Evolutionary conservation across 2,888 invertebrate genomes (phyloP).

Genomic region (Nomada goodeniana): DNA sequence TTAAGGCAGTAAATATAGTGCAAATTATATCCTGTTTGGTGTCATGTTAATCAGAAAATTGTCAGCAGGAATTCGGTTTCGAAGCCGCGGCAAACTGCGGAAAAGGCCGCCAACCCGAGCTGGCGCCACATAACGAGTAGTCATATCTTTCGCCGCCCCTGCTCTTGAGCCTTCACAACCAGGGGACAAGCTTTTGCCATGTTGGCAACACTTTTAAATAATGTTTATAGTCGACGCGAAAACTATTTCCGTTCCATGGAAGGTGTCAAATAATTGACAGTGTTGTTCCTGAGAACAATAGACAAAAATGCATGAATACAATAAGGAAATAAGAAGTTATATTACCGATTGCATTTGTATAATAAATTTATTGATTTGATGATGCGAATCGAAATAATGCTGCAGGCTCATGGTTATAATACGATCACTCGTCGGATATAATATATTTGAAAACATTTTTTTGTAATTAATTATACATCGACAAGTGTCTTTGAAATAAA

Average conservation of each 20-base stretch:
- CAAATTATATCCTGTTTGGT: too few relatives aligned
- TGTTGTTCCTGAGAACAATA: not conserved
- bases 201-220: slow-evolving; percentile 63
- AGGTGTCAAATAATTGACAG: slow-evolving; percentile 14
- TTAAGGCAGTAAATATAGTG: too few relatives aligned
- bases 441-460: not conserved
- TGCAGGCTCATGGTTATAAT: slow-evolving; percentile 28
- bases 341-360: not conserved
- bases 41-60: too few relatives aligned
- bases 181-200: not conserved
- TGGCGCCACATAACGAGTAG: too few relatives aligned
- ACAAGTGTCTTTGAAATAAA: slow-evolving; percentile 8
- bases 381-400: not conserved
- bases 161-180: not conserved
- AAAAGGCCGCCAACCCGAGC: too few relatives aligned
- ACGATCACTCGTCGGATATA: slow-evolving; percentile 1
- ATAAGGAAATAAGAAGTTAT: not conserved
- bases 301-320: not conserved
- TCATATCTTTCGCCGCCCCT: too few relatives aligned
- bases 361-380: slow-evolving; percentile 3
- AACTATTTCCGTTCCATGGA: slow-evolving; percentile 12
- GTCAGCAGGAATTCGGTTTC: too few relatives aligned
- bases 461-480: slow-evolving; percentile 5
- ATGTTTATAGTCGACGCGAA: slow-evolving; percentile 21
- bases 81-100: too few relatives aligned